Evolutionary conservation across 2,113 vertebrate genomes (phyloP).

Genomic region (Macquaria australasica): DNA sequence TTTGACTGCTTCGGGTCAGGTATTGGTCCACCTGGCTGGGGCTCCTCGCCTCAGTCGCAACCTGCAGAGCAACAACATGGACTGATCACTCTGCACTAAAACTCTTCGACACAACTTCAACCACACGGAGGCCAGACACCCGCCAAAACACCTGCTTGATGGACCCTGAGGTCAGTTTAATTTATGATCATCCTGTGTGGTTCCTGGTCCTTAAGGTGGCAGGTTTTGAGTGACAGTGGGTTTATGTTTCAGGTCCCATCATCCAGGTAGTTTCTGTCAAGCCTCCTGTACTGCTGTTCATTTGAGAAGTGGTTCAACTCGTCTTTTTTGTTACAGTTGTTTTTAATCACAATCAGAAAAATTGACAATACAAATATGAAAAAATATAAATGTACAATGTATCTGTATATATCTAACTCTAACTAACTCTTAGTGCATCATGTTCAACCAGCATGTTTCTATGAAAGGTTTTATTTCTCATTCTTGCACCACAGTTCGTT

Average conservation of each 20-base stretch:
- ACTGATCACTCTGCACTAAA: neutral
- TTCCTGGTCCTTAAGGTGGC: neutral
- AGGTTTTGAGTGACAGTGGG: neutral
- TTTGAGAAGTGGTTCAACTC: neutral
- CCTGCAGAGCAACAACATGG: conserved; percentile 38
- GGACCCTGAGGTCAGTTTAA: conserved; percentile 57
- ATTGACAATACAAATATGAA: no score
- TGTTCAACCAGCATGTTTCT: neutral
- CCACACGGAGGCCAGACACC: neutral
- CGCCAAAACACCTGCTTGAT: neutral
- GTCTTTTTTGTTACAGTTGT: neutral
- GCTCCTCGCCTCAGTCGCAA: conserved; percentile 26
- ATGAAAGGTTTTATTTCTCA: neutral
- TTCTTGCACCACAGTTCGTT: neutral
- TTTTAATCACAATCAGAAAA: neutral
- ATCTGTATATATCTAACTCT: no score
- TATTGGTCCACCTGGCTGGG: conserved; percentile 27
- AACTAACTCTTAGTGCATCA: neutral
- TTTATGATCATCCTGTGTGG: neutral
- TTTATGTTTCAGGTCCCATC: neutral
- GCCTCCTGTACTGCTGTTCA: neutral
- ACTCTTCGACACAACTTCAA: neutral
- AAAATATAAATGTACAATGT: no score
- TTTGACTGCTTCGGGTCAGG: conserved; percentile 66
- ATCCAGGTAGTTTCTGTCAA: conserved; percentile 23